Evolutionary conservation across 2,797 vertebrate genomes (phyloP), one percentile per base, ranked within the genome.

Genomic region (Mormyrus proboscirostris): DNA sequence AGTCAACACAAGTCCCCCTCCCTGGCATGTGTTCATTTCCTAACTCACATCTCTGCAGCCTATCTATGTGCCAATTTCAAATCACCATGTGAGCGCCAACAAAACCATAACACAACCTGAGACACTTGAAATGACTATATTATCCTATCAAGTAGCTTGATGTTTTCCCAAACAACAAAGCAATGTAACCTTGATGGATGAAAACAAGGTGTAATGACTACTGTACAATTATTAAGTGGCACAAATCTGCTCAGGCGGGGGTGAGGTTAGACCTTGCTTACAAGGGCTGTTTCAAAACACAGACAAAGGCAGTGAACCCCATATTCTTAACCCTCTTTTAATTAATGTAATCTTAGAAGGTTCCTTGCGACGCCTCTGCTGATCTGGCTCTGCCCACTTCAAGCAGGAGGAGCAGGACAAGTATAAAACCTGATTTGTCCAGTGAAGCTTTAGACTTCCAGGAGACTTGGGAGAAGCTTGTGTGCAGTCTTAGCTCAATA

Each of bases 381-480:
- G 88, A 8, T 33, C 50, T 88, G 62, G 90, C 92, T 73, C 91
- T 44, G 89, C 91, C 92, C 91, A 90, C 88, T 89, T 85, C 88
- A 50, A 44, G 76, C 19, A 57, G 29, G 62, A 87, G 90, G 88
- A 90, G 89, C 19, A 41, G 82, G 29, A 89, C 86, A 88, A 50
- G 88, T 94, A 94, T 94, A 93, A 92, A 94, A 93, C 89, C 90
- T 87, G 76, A 83, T 89, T 33, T 65, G 88, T 90, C 90, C 89
- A 88, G 83, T 55, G 86, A 90, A 90, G 88, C 91, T 91, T 47
- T 65, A 33, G 51, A 87, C 25, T 41, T 7, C 19, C 19, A n/a
- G 53, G 53, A 87, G 85, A 87, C 85, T 87, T 57, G 29, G 16
- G 82, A 87, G 33, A 87, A 22, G 50, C 53, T 25, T 87, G 50